phyloP scores from a whole-genome alignment of 2,888 invertebrate genomes.

The Parapristionchus giblindavisi region DNA sequence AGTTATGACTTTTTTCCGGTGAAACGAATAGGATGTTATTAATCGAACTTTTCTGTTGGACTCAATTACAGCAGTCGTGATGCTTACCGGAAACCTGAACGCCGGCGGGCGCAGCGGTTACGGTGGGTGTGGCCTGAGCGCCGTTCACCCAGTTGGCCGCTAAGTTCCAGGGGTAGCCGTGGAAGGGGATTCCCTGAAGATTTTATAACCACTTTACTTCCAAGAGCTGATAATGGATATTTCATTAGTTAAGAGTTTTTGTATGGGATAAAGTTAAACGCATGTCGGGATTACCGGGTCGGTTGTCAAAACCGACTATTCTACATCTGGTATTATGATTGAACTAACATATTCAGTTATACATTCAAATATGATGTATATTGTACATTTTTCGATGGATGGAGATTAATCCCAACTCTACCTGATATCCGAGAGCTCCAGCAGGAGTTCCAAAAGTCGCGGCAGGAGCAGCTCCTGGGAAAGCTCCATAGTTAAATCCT shows the following conservation, averaged over 20 bases:
- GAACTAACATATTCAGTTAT: too few relatives aligned
- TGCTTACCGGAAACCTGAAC: constrained; percentile 6
- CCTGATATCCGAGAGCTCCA: neutral
- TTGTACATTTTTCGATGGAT: too few relatives aligned
- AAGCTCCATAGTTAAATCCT: constrained; percentile 8
- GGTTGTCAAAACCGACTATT: too few relatives aligned
- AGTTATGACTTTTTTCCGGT: too few relatives aligned
- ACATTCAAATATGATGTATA: too few relatives aligned
- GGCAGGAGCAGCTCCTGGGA: neutral
- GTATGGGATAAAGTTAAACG: too few relatives aligned
- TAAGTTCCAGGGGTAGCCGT: neutral
- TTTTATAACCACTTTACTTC: too few relatives aligned
- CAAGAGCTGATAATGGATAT: too few relatives aligned
- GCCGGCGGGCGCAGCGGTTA: neutral
- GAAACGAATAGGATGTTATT: neutral
- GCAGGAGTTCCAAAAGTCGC: neutral
- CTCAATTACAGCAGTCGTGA: neutral
- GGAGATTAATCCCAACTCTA: too few relatives aligned
- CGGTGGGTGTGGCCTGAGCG: neutral
- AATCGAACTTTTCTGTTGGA: neutral
- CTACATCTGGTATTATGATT: too few relatives aligned
- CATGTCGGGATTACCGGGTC: too few relatives aligned
- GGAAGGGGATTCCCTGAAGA: constrained; percentile 17
- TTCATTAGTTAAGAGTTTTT: too few relatives aligned
- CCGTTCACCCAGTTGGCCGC: neutral